Evolutionary conservation across 2,113 vertebrate genomes (phyloP), one percentile per base, ranked within the genome.

Genomic region (Myiozetetes cayanensis): DNA sequence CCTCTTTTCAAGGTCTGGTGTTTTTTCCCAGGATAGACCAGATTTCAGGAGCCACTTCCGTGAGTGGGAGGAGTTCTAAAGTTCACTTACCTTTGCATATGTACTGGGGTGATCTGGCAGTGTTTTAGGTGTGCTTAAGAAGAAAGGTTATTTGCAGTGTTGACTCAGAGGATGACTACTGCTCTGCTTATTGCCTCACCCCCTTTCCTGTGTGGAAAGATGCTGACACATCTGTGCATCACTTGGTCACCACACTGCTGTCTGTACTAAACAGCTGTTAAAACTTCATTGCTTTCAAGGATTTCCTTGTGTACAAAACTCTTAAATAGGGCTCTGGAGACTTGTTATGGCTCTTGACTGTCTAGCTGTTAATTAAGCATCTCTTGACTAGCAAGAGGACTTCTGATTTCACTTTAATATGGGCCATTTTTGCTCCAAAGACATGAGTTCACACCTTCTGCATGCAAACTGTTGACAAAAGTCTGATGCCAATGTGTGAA

Each of bases 221-320:
- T 92, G 84, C 95, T 95, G 94, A 90, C 87, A 47, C 86, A 61
- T 93, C 86, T 88, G 75, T 70, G 86, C 83, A 88, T 84, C 72
- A 50, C 75, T 90, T 67, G 37, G 72, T 86, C 33, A 58, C 76
- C 79, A 9, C 49, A 4, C 18, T 93, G 63, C 50, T 92, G 50
- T 74, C 65, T 87, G 49, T 61, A 33, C 31, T 75, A 8, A 63
- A n/a, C 92, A 93, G 79, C 85, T 92, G 79, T 67, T 80, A 39
- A 58, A 61, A 33, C 58, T 83, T 49, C 15, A 8, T 63, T 81
- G 76, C 80, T 87, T 89, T 90, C 73, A 90, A 92, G 77, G 73
- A 75, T 92, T 93, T 93, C 44, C 56, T 72, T 85, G 28, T 71
- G 49, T 46, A 47, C 30, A 63, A 68, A 85, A 23, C 55, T 41